phyloP scores from a whole-genome alignment of 2,888 invertebrate species.

The Catonia carolina region DNA sequence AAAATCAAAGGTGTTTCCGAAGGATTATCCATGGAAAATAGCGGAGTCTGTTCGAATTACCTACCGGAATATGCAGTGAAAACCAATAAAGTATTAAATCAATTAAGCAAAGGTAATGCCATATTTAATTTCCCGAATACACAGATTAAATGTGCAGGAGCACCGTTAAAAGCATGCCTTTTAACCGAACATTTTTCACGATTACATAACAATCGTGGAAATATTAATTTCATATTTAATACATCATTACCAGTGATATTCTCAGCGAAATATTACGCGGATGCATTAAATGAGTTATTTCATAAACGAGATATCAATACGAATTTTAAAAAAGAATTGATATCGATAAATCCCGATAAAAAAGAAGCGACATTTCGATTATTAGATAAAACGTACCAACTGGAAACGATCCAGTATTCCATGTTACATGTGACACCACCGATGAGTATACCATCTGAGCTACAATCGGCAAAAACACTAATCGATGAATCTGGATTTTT shows the following conservation, averaged over 20 bases:
- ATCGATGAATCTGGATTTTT: slow-evolving; percentile 70
- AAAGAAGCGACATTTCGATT: slow-evolving; percentile 75
- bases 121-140: slow-evolving; percentile 89
- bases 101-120: slow-evolving; percentile 69
- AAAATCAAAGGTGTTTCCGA: slow-evolving; percentile 82
- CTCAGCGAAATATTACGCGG: slow-evolving; percentile 90
- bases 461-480: slow-evolving; percentile 53
- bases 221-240: slow-evolving; percentile 73
- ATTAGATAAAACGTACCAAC: slow-evolving; percentile 51
- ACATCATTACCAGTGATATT: slow-evolving; percentile 85
- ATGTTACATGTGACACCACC: slow-evolving; percentile 87
- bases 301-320: slow-evolving; percentile 68
- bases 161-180: slow-evolving; percentile 95
- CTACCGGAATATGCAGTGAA: slow-evolving; percentile 69
- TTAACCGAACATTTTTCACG: slow-evolving; percentile 79
- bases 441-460: slow-evolving; percentile 67
- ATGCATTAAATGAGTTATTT: slow-evolving; percentile 69
- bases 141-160: slow-evolving; percentile 94
- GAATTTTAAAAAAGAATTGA: slow-evolving; percentile 65
- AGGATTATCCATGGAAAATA: slow-evolving; percentile 60
- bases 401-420: slow-evolving; percentile 54
- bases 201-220: slow-evolving; percentile 63
- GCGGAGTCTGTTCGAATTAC: slow-evolving; percentile 86
- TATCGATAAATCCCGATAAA: slow-evolving; percentile 60
- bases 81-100: slow-evolving; percentile 63